phyloP scores from a whole-genome alignment of 2,888 invertebrate species.

The Salticus scenicus region DNA sequence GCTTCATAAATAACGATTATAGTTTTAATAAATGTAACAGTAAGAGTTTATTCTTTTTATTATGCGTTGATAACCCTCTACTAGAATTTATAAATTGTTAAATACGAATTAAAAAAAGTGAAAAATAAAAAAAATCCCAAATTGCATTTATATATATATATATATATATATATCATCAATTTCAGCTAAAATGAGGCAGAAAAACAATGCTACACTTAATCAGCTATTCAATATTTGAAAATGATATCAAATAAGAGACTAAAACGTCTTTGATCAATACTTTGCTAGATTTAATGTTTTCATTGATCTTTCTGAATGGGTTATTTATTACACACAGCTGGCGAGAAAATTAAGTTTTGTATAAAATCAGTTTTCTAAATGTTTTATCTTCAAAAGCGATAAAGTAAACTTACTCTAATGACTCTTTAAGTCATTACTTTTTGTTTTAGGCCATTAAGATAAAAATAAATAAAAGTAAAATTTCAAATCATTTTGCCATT shows the following conservation, averaged over 20 bases:
- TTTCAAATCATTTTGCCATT: not conserved
- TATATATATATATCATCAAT: too few relatives aligned
- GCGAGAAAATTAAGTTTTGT: constrained; percentile 12
- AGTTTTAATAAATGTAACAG: too few relatives aligned
- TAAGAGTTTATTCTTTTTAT: too few relatives aligned
- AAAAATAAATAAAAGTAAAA: not conserved
- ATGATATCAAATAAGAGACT: constrained; percentile 11
- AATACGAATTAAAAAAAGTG: too few relatives aligned
- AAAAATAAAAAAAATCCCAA: too few relatives aligned
- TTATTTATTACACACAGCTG: constrained; percentile 12
- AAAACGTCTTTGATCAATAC: not conserved
- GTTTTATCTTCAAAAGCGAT: not conserved
- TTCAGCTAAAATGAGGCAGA: not conserved
- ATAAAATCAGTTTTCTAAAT: constrained; percentile 11
- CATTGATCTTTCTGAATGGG: constrained; percentile 6
- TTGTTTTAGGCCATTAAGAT: not conserved
- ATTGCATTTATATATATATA: too few relatives aligned
- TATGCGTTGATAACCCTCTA: too few relatives aligned
- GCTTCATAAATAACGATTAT: too few relatives aligned
- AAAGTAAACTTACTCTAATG: not conserved
- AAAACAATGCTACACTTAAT: not conserved
- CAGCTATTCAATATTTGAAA: not conserved
- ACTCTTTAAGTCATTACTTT: not conserved
- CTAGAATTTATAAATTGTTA: too few relatives aligned
- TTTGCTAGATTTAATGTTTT: constrained; percentile 1